Evolutionary conservation across 2,113 vertebrate genomes (phyloP), one percentile per base, ranked within the genome.

Genomic region (Melospiza georgiana): DNA sequence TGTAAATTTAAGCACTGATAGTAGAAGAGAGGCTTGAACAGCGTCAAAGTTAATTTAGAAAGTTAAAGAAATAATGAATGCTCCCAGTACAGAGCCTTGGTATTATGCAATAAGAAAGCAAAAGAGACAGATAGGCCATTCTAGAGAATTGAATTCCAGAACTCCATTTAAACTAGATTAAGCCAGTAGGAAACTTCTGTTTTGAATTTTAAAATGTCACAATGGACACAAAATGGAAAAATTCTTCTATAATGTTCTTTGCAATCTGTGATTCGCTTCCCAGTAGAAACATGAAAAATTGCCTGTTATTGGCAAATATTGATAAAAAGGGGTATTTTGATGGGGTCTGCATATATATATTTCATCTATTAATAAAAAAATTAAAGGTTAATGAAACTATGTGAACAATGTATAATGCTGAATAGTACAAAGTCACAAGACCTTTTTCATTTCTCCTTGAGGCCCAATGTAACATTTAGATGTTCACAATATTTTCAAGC

Each of bases 401-500:
- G 4, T 78, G 55, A 90, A 79, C 27, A 63, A 41, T 49, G 15
- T 17, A 57, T 37, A 92, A 75, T 73, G 9, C 19, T 84, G 81
- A 84, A 90, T 65, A 49, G 54, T 75, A 52, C 71, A 25, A 68
- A 73, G 39, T 96, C 84, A 69, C 5, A 16, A 2, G 4, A 66
- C n/a, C 12, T 91, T 95, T 92, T 82, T 18, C 9, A 61, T 74
- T 96, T 91, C 49, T 84, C 33, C 75, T 95, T 63, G 25, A 68
- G 65, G 78, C 46, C 28, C 51, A 84, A 94, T 81, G 31, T 92
- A 95, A 90, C 54, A 74, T 95, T 96, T 87, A 82, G 41, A 59
- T 79, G 7, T 52, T 82, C 57, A 76, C 28, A 90, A 39, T 65
- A 87, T 91, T 89, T 95, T 75, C 76, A 84, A 37, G 33, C 19